Percentiles rank a stretch among this genome's conserved stretches.
These are phyloP conservation scores for Gorsachius magnificus DNA, from an alignment of 2,797 vertebrate species.

Conservation along the genomic window DNA sequence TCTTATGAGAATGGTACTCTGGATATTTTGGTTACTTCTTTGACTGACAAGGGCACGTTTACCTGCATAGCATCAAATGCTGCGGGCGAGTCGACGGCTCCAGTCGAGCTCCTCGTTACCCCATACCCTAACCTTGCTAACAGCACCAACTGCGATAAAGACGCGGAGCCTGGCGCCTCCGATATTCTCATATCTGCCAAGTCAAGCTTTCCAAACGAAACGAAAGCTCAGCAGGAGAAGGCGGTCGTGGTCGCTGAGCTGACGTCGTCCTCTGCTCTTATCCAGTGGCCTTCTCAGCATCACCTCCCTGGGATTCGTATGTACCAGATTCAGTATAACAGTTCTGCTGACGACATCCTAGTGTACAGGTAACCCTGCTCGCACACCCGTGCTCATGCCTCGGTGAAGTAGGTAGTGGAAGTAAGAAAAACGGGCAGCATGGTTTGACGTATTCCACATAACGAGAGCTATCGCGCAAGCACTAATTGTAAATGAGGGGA, in stretches of 20 bases:
- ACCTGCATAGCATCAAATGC: slow-evolving; percentile 94
- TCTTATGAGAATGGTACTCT: slow-evolving; percentile 91
- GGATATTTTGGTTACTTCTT: slow-evolving; percentile 84
- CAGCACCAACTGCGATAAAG: slow-evolving; percentile 83
- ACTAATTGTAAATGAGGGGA: too few species aligned
- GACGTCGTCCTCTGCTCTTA: slow-evolving; percentile 83
- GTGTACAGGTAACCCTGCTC: slow-evolving; percentile 85
- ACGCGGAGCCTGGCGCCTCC: slow-evolving; percentile 80
- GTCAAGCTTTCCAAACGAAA: slow-evolving; percentile 41
- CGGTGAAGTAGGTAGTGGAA: too few species aligned
- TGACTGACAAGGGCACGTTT: slow-evolving; percentile 86
- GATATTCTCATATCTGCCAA: slow-evolving; percentile 73
- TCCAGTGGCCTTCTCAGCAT: slow-evolving; percentile 89
- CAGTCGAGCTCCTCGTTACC: slow-evolving; percentile 85
- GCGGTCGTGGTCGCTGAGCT: slow-evolving; percentile 87
- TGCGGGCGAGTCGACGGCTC: slow-evolving; percentile 89
- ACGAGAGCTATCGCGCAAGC: neutral
- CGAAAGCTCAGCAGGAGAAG: slow-evolving; percentile 58
- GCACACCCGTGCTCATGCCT: accelerated
- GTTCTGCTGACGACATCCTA: slow-evolving; percentile 88
- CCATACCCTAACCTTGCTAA: slow-evolving; percentile 84
- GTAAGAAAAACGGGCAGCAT: too few species aligned
- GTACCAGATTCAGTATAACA: slow-evolving; percentile 98
- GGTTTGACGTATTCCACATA: accelerated
- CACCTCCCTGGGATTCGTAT: slow-evolving; percentile 88